Conservation (phyloP, 2,113 vertebrate genomes). For the Microcebus murinus region DNA sequence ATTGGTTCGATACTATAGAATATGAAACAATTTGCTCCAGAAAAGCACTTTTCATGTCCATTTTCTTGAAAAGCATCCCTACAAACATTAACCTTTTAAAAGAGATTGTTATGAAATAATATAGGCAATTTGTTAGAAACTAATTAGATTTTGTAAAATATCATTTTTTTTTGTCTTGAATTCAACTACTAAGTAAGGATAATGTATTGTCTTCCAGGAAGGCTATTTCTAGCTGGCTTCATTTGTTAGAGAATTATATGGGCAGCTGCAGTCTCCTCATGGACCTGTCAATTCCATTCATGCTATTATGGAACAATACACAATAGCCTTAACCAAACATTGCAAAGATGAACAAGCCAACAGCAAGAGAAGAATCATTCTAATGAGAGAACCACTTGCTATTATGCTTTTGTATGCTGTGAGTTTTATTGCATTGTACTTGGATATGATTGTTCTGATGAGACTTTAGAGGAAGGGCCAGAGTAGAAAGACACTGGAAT, state of each 20-base stretch:
- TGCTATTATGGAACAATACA: not conserved
- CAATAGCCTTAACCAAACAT: not conserved
- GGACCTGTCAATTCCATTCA: not conserved
- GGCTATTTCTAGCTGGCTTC: not conserved
- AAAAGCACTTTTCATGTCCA: not conserved
- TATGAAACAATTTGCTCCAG: not conserved
- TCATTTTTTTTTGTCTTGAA: not conserved
- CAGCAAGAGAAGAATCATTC: not conserved
- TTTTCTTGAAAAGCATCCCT: constrained; percentile 37
- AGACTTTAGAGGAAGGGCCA: not conserved
- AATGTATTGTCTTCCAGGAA: not conserved
- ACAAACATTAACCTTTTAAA: not conserved
- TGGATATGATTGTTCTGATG: not conserved
- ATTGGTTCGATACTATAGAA: not conserved
- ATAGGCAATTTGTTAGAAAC: not conserved
- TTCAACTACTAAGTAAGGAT: not conserved
- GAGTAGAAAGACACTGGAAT: not conserved
- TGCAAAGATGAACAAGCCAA: not conserved
- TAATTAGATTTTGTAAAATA: not conserved
- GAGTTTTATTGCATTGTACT: not conserved
- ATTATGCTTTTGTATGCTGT: not conserved
- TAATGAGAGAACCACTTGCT: not conserved
- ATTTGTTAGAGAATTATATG: not conserved
- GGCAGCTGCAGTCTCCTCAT: not conserved
- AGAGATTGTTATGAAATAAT: not conserved